These are phyloP conservation scores for Gobiocypris rarus DNA, from an alignment of 2,113 vertebrate species.

Conservation along the genomic window DNA sequence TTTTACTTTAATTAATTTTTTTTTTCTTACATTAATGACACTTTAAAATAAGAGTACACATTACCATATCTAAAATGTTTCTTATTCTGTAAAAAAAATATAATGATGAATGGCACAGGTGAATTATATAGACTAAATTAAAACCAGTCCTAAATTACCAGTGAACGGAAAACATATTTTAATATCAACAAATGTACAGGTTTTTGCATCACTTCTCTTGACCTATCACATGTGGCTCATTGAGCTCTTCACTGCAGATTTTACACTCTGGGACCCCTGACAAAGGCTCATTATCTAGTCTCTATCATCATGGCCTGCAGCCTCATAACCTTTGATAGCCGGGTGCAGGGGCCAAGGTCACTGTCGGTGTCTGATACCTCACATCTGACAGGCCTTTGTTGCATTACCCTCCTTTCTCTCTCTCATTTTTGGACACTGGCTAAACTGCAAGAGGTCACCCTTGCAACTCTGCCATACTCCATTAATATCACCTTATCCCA, in stretches of 20 bases:
- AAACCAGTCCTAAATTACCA: no score
- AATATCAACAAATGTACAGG: not conserved
- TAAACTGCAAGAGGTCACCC: slow-evolving; percentile 33
- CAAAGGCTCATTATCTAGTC: slow-evolving; percentile 42
- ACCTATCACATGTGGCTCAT: not conserved
- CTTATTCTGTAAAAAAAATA: no score
- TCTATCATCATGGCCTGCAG: slow-evolving; percentile 40
- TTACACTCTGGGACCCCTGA: slow-evolving; percentile 6
- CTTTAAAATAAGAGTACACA: no score
- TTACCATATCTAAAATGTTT: no score
- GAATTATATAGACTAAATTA: no score
- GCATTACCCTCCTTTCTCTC: not conserved
- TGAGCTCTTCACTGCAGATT: not conserved
- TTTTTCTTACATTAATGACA: no score
- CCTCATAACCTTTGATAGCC: slow-evolving; percentile 45
- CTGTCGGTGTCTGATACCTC: not conserved
- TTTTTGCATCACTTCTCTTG: not conserved
- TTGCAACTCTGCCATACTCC: slow-evolving; percentile 14
- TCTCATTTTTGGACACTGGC: slow-evolving; percentile 1
- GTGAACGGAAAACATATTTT: not conserved
- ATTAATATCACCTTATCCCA: slow-evolving; percentile 32
- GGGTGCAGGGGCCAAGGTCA: slow-evolving; percentile 39
- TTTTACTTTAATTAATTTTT: no score
- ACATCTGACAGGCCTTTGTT: slow-evolving; percentile 48
- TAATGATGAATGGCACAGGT: no score